Evolutionary conservation across 2,888 invertebrate genomes (phyloP).

Genomic region (Plebejus anna): DNA sequence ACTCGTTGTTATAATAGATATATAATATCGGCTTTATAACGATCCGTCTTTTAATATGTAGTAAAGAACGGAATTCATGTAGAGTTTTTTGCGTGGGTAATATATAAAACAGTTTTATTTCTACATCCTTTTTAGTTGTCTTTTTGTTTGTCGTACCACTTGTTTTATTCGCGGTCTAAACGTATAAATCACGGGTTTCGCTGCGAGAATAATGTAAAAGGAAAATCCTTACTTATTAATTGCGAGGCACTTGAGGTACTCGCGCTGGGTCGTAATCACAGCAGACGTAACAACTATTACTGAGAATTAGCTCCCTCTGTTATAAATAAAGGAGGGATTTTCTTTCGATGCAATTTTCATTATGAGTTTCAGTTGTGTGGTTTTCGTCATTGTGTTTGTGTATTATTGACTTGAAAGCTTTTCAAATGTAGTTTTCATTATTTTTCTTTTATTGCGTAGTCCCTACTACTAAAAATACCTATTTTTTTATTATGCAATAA

Average conservation of each 20-base stretch:
- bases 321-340: neutral
- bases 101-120: neutral
- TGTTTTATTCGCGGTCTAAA: neutral
- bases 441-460: too few relatives aligned
- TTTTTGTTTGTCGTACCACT: neutral
- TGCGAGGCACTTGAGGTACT: constrained; percentile 6
- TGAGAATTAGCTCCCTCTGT: neutral
- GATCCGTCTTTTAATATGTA: too few relatives aligned
- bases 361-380: neutral
- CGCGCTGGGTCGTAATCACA: neutral
- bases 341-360: neutral
- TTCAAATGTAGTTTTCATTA: too few relatives aligned
- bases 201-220: neutral
- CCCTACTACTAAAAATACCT: too few relatives aligned
- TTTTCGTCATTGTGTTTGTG: neutral
- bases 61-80: neutral
- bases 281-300: constrained; percentile 12
- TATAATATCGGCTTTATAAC: too few relatives aligned
- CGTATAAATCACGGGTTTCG: neutral
- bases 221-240: constrained; percentile 5
- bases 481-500: too few relatives aligned
- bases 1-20: too few relatives aligned
- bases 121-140: neutral
- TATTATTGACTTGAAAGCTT: neutral
- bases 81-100: neutral